phyloP scores from a whole-genome alignment of 2,888 invertebrate genomes.

The Drosophila nigricruria region DNA sequence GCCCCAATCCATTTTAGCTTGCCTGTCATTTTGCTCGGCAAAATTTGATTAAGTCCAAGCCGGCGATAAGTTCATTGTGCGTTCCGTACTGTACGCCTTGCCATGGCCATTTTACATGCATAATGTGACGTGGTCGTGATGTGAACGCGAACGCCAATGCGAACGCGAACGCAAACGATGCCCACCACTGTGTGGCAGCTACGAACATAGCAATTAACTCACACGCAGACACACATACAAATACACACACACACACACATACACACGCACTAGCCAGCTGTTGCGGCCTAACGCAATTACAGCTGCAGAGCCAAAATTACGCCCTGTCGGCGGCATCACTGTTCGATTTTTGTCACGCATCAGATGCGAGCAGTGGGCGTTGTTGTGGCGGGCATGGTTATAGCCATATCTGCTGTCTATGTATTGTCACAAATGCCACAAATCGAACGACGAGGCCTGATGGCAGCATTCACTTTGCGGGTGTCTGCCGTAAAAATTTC shows the following conservation, averaged over 20 bases:
- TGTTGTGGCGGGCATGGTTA: constrained; percentile 23
- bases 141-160: constrained; percentile 33
- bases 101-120: constrained; percentile 56
- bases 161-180: constrained; percentile 18
- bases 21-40: constrained; percentile 47
- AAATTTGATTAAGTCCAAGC: constrained; percentile 78
- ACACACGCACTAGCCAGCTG: constrained; percentile 20
- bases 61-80: constrained; percentile 74
- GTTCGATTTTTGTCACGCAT: constrained; percentile 73
- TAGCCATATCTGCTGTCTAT: constrained; percentile 24
- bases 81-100: constrained; percentile 34
- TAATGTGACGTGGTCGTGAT: constrained; percentile 50
- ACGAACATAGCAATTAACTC: constrained; percentile 65
- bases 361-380: constrained; percentile 23
- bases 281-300: constrained; percentile 71
- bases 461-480: constrained; percentile 36
- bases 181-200: constrained; percentile 24
- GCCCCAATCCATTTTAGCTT: constrained; percentile 30
- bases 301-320: constrained; percentile 59
- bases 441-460: constrained; percentile 53
- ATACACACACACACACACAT: constrained; percentile 10
- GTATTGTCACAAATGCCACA: constrained; percentile 64
- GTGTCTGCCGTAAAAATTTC: constrained; percentile 35
- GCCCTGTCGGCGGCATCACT: constrained; percentile 56
- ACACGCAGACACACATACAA: constrained; percentile 22